phyloP scores from a whole-genome alignment of 1,140 invertebrate genomes.

The Phocides pigmalion region DNA sequence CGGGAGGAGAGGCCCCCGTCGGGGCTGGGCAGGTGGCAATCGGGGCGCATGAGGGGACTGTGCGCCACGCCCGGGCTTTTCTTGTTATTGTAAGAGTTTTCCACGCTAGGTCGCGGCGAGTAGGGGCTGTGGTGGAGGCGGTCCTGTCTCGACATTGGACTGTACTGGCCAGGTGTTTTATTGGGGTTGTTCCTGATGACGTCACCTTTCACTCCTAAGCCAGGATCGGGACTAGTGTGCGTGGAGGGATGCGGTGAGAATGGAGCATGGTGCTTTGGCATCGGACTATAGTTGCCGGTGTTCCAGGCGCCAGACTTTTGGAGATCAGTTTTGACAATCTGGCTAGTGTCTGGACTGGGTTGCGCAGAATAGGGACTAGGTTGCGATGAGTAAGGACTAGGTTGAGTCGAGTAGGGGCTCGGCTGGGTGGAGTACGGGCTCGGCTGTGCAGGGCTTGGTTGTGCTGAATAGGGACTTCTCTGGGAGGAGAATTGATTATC shows the following conservation, averaged over 20 bases:
- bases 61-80: conserved; percentile 72
- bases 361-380: conserved; percentile 79
- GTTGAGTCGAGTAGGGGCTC: conserved; percentile 79
- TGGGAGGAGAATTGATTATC: conserved; percentile 75
- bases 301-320: conserved; percentile 74
- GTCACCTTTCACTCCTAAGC: conserved; percentile 62
- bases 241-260: conserved; percentile 74
- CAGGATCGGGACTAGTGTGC: conserved; percentile 67
- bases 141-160: conserved; percentile 71
- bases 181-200: conserved; percentile 55
- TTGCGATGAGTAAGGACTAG: conserved; percentile 79
- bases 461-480: conserved; percentile 76
- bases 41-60: conserved; percentile 72
- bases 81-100: conserved; percentile 62
- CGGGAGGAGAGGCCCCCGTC: conserved; percentile 57
- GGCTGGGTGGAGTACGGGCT: conserved; percentile 77
- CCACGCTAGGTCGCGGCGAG: conserved; percentile 68
- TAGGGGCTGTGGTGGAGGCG: conserved; percentile 68
- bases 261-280: conserved; percentile 73
- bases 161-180: conserved; percentile 71
- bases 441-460: conserved; percentile 79
- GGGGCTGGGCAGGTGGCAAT: conserved; percentile 70
- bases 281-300: conserved; percentile 73
- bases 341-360: conserved; percentile 79
- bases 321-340: conserved; percentile 68